Conservation (phyloP, 2,797 vertebrate genomes). For the Cetoscarus ocellatus region DNA sequence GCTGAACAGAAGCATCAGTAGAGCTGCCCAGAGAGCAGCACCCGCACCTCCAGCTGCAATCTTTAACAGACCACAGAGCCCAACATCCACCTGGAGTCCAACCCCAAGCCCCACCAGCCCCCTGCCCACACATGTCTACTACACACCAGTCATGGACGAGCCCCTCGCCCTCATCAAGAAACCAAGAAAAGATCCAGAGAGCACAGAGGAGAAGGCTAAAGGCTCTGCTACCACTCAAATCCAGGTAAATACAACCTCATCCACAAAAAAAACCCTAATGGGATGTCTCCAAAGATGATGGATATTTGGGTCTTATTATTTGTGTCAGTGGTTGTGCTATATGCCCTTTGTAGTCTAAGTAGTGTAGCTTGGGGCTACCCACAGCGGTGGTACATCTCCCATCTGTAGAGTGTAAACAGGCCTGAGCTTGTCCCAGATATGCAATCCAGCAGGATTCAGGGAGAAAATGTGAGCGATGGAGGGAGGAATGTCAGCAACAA, state of each 20-base stretch:
- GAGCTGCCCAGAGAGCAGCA: constrained; percentile 60
- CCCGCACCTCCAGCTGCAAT: constrained; percentile 20
- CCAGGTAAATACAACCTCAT: constrained; percentile 75
- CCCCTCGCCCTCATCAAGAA: constrained; percentile 88
- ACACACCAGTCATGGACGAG: constrained; percentile 83
- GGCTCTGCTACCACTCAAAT: constrained; percentile 64
- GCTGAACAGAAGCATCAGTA: constrained; percentile 73
- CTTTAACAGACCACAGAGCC: constrained; percentile 76
- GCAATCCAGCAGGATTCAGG: constrained; percentile 84
- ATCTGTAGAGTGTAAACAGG: constrained; percentile 67
- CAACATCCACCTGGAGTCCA: constrained; percentile 81
- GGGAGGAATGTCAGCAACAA: constrained; percentile 85
- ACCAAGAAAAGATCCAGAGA: constrained; percentile 78
- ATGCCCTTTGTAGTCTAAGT: constrained; percentile 47
- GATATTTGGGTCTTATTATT: neutral
- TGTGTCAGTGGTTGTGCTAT: constrained; percentile 2
- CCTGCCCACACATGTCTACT: constrained; percentile 76
- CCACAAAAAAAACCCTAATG: neutral
- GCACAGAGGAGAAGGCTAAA: constrained; percentile 68
- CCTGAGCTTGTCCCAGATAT: constrained; percentile 81
- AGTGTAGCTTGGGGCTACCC: constrained; percentile 68
- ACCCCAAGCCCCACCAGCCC: constrained; percentile 78
- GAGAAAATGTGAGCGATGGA: constrained; percentile 87
- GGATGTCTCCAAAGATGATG: neutral
- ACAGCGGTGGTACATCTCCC: constrained; percentile 54